Evolutionary conservation across 2,797 vertebrate species (phyloP).

Genomic region (Rhabdophis nuchalis): DNA sequence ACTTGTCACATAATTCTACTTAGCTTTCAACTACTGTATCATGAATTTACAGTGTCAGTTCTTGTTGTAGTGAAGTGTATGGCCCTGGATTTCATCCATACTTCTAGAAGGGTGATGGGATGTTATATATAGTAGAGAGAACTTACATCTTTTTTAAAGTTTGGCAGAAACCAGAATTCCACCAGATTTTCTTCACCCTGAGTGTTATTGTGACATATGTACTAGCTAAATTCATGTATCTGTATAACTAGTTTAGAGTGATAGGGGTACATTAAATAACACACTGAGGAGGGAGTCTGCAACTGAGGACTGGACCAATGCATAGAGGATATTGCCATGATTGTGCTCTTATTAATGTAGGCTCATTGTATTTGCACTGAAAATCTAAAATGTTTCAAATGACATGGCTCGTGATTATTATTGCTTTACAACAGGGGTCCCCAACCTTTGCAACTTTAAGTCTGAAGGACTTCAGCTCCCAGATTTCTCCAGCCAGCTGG

Average conservation of each 20-base stretch:
- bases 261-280: neutral
- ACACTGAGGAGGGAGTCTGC: neutral
- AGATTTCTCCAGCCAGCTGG: too few species aligned
- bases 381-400: neutral
- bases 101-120: constrained; percentile 31
- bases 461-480: too few species aligned
- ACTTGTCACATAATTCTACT: rapidly evolving
- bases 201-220: neutral
- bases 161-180: neutral
- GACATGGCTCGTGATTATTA: neutral
- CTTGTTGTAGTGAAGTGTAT: neutral
- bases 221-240: neutral
- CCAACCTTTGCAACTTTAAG: too few species aligned
- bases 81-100: constrained; percentile 1
- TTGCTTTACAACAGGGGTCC: neutral
- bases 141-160: neutral
- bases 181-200: neutral
- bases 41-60: neutral
- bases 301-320: neutral
- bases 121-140: neutral
- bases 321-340: neutral
- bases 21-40: neutral
- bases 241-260: neutral
- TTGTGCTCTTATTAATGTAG: neutral
- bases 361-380: neutral